These are phyloP conservation scores for Apis cerana DNA, from an alignment of 1,140 invertebrate genomes.

Conservation along the genomic window DNA sequence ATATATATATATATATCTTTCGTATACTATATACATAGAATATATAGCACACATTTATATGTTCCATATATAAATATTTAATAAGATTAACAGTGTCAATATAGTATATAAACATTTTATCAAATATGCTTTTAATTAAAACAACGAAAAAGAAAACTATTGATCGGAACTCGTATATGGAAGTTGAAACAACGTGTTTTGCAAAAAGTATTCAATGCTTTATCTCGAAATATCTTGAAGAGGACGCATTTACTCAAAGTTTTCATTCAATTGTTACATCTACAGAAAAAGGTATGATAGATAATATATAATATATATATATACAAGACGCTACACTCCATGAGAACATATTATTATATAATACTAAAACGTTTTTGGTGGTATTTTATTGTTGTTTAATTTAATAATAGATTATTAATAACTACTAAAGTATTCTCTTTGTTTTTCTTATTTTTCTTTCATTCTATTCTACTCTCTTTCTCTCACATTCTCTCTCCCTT, in stretches of 20 bases:
- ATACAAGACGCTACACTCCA: conserved; percentile 81
- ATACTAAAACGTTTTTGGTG: conserved; percentile 76
- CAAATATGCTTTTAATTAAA: conserved; percentile 18
- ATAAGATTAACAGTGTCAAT: conserved; percentile 53
- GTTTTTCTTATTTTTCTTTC: conserved; percentile 43
- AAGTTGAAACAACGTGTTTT: conserved; percentile 8
- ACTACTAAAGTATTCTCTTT: conserved; percentile 66
- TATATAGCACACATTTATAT: conserved; percentile 47
- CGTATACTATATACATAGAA: conserved; percentile 37
- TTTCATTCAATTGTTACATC: conserved; percentile 72
- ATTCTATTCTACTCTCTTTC: conserved; percentile 35
- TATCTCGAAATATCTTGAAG: conserved; percentile 45
- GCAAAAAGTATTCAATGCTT: conserved; percentile 72
- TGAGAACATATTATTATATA: conserved; percentile 77
- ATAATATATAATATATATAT: conserved; percentile 77
- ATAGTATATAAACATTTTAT: conserved; percentile 32
- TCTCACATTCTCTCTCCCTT: conserved; percentile 36
- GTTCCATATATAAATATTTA: conserved; percentile 55
- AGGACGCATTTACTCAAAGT: conserved; percentile 61
- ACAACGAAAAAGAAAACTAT: conserved; percentile 2
- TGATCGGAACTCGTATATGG: conserved; percentile 34
- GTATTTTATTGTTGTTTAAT: conserved; percentile 72
- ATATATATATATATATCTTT: conserved; percentile 5
- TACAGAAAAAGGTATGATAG: conserved; percentile 78
- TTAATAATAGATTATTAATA: conserved; percentile 71